Percentiles rank a stretch among this genome's conserved stretches.
Conservation (phyloP, 2,113 vertebrate genomes). For the Crotalus tigris region DNA sequence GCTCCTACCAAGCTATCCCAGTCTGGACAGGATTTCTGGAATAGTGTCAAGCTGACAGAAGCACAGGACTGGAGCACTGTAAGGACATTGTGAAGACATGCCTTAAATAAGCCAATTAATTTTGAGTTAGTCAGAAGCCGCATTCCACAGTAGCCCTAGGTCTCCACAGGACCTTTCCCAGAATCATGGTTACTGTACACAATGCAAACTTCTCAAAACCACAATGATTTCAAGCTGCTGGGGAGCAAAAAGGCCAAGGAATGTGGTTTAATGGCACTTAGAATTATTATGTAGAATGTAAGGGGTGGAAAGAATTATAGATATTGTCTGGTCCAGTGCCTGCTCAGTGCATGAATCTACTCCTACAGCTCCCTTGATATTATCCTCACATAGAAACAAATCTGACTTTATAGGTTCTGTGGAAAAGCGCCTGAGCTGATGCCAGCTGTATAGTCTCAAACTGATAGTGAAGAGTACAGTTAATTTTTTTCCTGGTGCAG, state of each 20-base stretch:
- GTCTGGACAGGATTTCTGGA: neutral
- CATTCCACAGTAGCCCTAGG: neutral
- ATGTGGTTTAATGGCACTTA: neutral
- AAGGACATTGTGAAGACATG: neutral
- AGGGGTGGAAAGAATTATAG: neutral
- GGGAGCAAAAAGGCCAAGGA: neutral
- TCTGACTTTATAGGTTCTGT: neutral
- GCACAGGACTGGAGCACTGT: neutral
- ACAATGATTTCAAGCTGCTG: neutral
- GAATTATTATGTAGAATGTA: neutral
- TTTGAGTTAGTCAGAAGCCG: neutral
- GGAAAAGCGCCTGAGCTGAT: conserved; percentile 11
- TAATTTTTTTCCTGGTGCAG: neutral
- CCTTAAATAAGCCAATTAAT: neutral
- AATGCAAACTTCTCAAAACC: neutral
- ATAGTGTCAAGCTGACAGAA: neutral
- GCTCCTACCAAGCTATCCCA: neutral
- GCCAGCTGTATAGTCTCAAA: neutral
- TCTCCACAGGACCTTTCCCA: neutral
- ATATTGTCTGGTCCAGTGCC: neutral
- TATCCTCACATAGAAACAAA: neutral
- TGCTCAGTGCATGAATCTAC: neutral
- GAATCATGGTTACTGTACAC: neutral
- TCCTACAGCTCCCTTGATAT: neutral
- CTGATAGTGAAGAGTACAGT: neutral